Evolutionary conservation across 2,113 vertebrate genomes (phyloP).

Genomic region (Cygnus atratus): DNA sequence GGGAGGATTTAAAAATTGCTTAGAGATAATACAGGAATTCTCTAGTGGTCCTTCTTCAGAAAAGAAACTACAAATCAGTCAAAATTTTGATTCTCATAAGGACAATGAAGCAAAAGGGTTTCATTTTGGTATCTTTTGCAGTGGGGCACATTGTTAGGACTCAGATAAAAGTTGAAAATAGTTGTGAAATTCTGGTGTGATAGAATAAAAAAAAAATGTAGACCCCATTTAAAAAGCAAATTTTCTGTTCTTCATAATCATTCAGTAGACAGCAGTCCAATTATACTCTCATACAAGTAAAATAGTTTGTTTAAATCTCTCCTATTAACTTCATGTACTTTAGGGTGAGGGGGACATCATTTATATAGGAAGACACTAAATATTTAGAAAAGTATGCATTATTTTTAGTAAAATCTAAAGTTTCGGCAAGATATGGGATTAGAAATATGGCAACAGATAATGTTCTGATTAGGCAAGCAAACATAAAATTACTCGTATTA

Average conservation of each 20-base stretch:
- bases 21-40: neutral
- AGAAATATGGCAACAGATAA: neutral
- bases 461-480: neutral
- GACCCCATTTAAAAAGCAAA: neutral
- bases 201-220: neutral
- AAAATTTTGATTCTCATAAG: neutral
- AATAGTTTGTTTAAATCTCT: neutral
- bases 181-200: neutral
- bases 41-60: neutral
- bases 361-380: neutral
- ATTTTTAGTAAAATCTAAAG: neutral
- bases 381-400: neutral
- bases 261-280: neutral
- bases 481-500: neutral
- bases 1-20: neutral
- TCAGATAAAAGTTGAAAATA: neutral
- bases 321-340: neutral
- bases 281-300: neutral
- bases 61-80: neutral
- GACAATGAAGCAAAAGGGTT: neutral
- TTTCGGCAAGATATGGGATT: neutral
- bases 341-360: neutral
- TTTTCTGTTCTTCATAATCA: neutral
- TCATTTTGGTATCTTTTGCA: neutral
- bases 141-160: fast-evolving